Evolutionary conservation across 2,113 vertebrate species (phyloP).

Genomic region (Tachysurus fulvidraco): DNA sequence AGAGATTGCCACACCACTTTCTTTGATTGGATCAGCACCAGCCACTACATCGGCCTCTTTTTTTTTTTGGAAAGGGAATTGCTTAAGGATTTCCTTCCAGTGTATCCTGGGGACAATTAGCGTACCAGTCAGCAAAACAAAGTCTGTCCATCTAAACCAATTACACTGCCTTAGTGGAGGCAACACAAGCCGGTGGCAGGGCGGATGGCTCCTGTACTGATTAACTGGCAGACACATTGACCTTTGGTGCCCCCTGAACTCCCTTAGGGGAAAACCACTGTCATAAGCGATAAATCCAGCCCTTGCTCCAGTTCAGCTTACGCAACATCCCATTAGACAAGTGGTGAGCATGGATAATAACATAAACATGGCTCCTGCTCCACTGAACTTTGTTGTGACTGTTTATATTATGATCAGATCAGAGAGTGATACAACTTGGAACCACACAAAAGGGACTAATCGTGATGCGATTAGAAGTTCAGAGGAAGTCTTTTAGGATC

Average conservation of each 20-base stretch:
- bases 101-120: conserved; percentile 52
- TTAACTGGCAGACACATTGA: conserved; percentile 60
- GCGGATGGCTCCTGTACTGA: conserved; percentile 56
- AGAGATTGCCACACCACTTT: background rate
- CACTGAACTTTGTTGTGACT: conserved; percentile 42
- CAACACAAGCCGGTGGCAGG: conserved; percentile 48
- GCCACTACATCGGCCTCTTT: conserved; percentile 18
- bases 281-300: conserved; percentile 53
- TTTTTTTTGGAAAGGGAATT: conserved; percentile 19
- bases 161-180: conserved; percentile 50
- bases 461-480: conserved; percentile 38
- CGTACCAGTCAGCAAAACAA: conserved; percentile 44
- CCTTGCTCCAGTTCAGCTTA: conserved; percentile 39
- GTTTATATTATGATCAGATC: conserved; percentile 24
- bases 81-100: conserved; percentile 41
- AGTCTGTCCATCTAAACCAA: conserved; percentile 57
- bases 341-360: conserved; percentile 37
- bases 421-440: conserved; percentile 13
- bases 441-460: conserved; percentile 17
- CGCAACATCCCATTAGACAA: conserved; percentile 49
- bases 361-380: conserved; percentile 44
- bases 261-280: conserved; percentile 53
- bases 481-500: conserved; percentile 11
- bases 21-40: conserved; percentile 31
- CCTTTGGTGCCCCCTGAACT: conserved; percentile 50